These are phyloP conservation scores for Sminthurinus aureus DNA, from an alignment of 2,888 invertebrate genomes.

Conservation along the genomic window DNA sequence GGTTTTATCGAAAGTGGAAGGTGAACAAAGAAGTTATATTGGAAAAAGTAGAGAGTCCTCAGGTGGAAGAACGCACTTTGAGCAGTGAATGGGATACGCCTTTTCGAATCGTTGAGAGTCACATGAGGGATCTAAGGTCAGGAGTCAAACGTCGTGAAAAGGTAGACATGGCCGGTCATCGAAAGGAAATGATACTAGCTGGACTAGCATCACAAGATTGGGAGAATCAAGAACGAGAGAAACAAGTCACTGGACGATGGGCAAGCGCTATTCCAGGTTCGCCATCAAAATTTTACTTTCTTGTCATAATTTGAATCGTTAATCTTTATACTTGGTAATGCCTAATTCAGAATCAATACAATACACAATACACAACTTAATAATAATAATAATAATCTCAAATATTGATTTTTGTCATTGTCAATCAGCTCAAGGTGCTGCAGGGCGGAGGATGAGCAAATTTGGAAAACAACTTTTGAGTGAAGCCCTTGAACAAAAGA, in stretches of 20 bases:
- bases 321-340: neutral
- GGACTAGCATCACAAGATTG: slow-evolving; percentile 63
- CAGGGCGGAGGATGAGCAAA: slow-evolving; percentile 37
- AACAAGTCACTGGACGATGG: slow-evolving; percentile 56
- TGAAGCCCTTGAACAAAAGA: slow-evolving; percentile 48
- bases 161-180: slow-evolving; percentile 64
- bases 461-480: slow-evolving; percentile 48
- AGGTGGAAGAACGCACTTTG: slow-evolving; percentile 15
- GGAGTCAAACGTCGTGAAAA: slow-evolving; percentile 58
- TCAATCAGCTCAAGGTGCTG: neutral
- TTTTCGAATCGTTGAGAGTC: slow-evolving; percentile 51
- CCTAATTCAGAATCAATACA: too few relatives aligned
- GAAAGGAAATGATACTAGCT: slow-evolving; percentile 62
- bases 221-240: slow-evolving; percentile 60
- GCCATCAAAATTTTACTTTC: too few relatives aligned
- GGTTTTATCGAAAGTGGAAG: slow-evolving; percentile 66
- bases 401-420: neutral
- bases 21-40: slow-evolving; percentile 44
- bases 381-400: too few relatives aligned
- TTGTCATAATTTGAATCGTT: too few relatives aligned
- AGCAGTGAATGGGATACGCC: slow-evolving; percentile 56
- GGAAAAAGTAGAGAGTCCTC: slow-evolving; percentile 51
- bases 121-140: slow-evolving; percentile 45
- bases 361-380: too few relatives aligned
- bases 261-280: slow-evolving; percentile 50